phyloP scores from a whole-genome alignment of 2,797 vertebrate genomes.

The Sebastes oblongus region DNA sequence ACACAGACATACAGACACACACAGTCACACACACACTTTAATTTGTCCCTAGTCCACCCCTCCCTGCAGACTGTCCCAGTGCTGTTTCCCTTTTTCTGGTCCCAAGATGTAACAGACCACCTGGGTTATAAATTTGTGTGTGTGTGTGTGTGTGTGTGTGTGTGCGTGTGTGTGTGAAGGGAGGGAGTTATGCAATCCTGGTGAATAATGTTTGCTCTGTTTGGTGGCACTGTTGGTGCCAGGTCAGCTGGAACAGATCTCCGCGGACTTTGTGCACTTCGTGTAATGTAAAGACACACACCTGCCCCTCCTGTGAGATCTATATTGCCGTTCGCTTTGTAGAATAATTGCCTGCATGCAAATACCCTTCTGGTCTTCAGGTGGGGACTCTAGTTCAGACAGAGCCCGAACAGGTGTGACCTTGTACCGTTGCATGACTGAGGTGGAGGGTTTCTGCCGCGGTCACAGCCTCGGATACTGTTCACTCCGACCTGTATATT shows the following conservation, averaged over 20 bases:
- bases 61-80: neutral
- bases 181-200: neutral
- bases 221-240: slow-evolving; percentile 27
- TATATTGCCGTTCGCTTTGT: neutral
- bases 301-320: slow-evolving; percentile 29
- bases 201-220: slow-evolving; percentile 32
- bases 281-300: slow-evolving; percentile 33
- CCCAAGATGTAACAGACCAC: slow-evolving; percentile 13
- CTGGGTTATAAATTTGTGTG: neutral
- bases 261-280: slow-evolving; percentile 13
- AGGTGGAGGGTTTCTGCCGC: neutral
- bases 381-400: slow-evolving; percentile 1
- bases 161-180: accelerated
- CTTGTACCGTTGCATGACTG: neutral
- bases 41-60: neutral
- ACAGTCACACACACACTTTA: neutral
- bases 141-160: too few species aligned
- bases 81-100: neutral
- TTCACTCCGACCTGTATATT: neutral
- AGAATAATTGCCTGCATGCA: neutral
- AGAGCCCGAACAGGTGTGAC: neutral
- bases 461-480: neutral
- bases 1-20: neutral
- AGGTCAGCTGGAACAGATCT: slow-evolving; percentile 48
- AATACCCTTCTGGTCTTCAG: slow-evolving; percentile 35